These are phyloP conservation scores for Oncorhynchus kisutch DNA, from an alignment of 2,113 vertebrate genomes.

Conservation along the genomic window DNA sequence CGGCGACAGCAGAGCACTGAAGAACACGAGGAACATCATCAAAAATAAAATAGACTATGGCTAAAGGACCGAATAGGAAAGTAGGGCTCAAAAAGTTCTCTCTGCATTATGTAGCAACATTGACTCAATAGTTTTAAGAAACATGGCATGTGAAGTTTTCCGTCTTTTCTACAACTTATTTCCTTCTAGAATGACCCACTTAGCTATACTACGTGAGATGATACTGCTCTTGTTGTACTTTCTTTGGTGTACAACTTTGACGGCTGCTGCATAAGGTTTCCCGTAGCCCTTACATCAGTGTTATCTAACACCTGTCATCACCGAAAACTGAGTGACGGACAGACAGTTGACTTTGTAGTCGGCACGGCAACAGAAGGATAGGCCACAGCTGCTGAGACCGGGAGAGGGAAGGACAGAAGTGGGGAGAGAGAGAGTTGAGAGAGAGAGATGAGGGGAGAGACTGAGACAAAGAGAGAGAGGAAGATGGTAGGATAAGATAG, in stretches of 20 bases:
- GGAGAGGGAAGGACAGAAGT: neutral
- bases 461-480: neutral
- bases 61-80: slow-evolving; percentile 17
- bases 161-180: slow-evolving; percentile 33
- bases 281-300: slow-evolving; percentile 50
- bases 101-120: slow-evolving; percentile 2
- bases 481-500: neutral
- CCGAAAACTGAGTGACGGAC: slow-evolving; percentile 43
- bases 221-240: slow-evolving; percentile 22
- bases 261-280: slow-evolving; percentile 33
- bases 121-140: slow-evolving; percentile 10
- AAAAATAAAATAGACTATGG: slow-evolving; percentile 23
- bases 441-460: neutral
- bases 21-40: slow-evolving; percentile 47
- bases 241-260: slow-evolving; percentile 24
- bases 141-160: slow-evolving; percentile 29
- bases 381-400: slow-evolving; percentile 39
- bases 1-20: slow-evolving; percentile 38
- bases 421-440: neutral
- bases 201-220: slow-evolving; percentile 14
- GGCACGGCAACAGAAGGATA: slow-evolving; percentile 38
- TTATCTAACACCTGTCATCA: slow-evolving; percentile 56
- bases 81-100: slow-evolving; percentile 43
- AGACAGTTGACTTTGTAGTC: slow-evolving; percentile 43
- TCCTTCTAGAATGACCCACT: slow-evolving; percentile 40